Evolutionary conservation across 1,140 invertebrate genomes (phyloP).

Genomic region (Scaptomyza graminum): DNA sequence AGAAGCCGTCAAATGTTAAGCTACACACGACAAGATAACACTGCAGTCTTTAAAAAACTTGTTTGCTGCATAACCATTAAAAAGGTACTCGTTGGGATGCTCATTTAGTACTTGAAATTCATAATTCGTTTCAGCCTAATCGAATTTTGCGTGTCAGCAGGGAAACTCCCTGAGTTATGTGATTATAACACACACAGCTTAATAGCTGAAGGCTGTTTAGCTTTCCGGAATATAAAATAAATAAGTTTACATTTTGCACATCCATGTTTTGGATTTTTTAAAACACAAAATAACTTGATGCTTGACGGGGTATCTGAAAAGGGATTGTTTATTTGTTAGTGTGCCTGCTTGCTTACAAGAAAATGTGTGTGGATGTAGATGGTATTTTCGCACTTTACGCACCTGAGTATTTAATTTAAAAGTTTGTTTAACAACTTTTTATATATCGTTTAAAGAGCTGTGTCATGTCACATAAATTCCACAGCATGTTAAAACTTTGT

Average conservation of each 20-base stretch:
- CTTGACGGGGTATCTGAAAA: neutral
- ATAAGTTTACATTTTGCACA: neutral
- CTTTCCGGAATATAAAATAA: neutral
- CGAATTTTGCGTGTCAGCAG: neutral
- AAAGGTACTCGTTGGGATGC: neutral
- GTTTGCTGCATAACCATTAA: neutral
- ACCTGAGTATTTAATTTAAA: slow-evolving; percentile 65
- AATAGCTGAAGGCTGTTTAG: neutral
- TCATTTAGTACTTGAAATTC: neutral
- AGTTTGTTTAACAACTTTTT: slow-evolving; percentile 74
- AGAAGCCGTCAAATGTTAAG: slow-evolving; percentile 29
- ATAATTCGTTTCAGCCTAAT: neutral
- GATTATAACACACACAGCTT: neutral
- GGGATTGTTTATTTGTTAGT: neutral
- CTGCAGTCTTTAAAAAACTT: no score
- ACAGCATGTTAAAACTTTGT: neutral
- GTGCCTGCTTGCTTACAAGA: neutral
- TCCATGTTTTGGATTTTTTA: neutral
- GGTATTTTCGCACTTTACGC: slow-evolving; percentile 63
- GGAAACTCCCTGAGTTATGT: neutral
- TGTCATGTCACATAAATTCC: slow-evolving; percentile 52
- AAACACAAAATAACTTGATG: neutral
- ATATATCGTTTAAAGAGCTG: slow-evolving; percentile 58
- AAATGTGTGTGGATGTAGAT: slow-evolving; percentile 21
- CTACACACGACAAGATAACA: slow-evolving; percentile 26